Evolutionary conservation across 2,113 vertebrate species (phyloP).

Genomic region (Sebastes schlegelii): DNA sequence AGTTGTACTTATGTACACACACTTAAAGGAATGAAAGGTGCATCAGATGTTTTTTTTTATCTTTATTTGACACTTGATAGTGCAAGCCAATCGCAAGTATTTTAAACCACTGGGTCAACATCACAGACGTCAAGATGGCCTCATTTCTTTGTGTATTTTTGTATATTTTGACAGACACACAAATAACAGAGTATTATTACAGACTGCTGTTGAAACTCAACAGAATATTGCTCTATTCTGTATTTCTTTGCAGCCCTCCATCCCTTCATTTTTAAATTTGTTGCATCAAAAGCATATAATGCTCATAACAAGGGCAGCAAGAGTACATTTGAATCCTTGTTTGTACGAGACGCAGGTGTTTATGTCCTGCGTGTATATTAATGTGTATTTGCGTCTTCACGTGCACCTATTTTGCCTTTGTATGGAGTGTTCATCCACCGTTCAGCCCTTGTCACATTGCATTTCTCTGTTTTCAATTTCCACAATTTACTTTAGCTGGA

Average conservation of each 20-base stretch:
- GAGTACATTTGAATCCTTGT: conserved; percentile 2
- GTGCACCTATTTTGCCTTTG: conserved; percentile 8
- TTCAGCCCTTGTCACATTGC: conserved; percentile 53
- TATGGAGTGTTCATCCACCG: conserved; percentile 12
- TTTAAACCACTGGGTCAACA: neutral
- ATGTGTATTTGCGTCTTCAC: conserved; percentile 5
- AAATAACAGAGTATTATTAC: neutral
- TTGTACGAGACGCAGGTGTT: neutral
- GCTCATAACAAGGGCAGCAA: neutral
- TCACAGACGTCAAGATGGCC: neutral
- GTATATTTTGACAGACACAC: conserved; percentile 5
- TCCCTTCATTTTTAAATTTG: conserved; percentile 5
- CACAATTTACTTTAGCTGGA: conserved; percentile 49
- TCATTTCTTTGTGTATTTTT: neutral
- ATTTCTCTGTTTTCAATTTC: conserved; percentile 66
- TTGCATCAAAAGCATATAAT: conserved; percentile 2
- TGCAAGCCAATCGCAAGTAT: neutral
- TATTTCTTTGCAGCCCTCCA: neutral
- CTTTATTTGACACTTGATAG: neutral
- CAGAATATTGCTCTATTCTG: neutral
- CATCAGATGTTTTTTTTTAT: neutral
- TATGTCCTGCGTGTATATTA: neutral
- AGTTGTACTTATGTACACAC: neutral
- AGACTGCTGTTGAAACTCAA: neutral
- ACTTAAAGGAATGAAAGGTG: neutral